Evolutionary conservation across 2,797 vertebrate species (phyloP).

Genomic region (Peromyscus aztecus): DNA sequence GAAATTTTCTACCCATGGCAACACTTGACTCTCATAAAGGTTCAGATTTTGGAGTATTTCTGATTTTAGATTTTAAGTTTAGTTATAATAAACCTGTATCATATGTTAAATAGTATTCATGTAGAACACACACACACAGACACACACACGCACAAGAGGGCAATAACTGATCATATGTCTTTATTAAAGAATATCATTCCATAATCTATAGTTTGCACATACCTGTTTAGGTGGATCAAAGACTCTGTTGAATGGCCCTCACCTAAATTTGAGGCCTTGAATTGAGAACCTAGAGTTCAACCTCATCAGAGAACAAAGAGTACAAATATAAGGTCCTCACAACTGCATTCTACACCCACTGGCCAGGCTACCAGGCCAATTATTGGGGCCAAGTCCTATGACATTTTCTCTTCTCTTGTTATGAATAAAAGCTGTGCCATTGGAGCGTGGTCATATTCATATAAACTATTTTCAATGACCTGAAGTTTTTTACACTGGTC

Average conservation of each 20-base stretch:
- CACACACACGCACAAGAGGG: background rate
- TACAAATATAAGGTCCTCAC: too few relatives aligned
- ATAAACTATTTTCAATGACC: background rate
- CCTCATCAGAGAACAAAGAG: fast-evolving
- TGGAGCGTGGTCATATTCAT: too few relatives aligned
- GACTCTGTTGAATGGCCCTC: background rate
- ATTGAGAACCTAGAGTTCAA: fast-evolving
- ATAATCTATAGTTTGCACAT: background rate
- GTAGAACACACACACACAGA: background rate
- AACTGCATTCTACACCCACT: background rate
- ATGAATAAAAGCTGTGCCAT: fast-evolving
- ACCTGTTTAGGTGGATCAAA: fast-evolving
- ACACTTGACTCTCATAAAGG: background rate
- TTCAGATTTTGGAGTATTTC: background rate
- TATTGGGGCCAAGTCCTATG: background rate
- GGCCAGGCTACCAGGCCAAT: too few relatives aligned
- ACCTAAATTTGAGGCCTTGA: background rate
- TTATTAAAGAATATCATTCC: background rate
- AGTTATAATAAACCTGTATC: background rate
- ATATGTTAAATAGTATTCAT: background rate
- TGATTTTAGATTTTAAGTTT: background rate
- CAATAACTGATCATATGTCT: background rate
- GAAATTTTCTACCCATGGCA: background rate
- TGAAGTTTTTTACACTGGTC: background rate
- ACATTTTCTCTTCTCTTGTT: background rate